These are phyloP conservation scores for Punctoribates punctum DNA, from an alignment of 2,888 invertebrate species.

Conservation along the genomic window DNA sequence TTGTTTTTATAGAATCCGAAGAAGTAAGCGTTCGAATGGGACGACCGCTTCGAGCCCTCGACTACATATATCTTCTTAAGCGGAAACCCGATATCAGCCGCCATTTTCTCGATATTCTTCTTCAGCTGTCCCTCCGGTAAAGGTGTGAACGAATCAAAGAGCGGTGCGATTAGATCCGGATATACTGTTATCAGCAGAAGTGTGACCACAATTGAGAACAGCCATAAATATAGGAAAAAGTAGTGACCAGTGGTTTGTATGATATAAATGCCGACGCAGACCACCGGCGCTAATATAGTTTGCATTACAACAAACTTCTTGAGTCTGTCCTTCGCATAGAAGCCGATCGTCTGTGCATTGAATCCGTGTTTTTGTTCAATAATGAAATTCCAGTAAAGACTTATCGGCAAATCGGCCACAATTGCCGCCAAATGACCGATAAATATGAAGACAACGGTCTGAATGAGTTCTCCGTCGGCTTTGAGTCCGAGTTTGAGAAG, in stretches of 20 bases:
- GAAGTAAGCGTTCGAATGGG: conserved; percentile 97
- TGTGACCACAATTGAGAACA: conserved; percentile 75
- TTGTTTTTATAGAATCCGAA: conserved; percentile 96
- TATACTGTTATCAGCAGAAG: conserved; percentile 76
- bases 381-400: conserved; percentile 81
- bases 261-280: conserved; percentile 64
- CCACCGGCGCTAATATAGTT: too few species aligned
- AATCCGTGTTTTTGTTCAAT: conserved; percentile 95
- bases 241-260: conserved; percentile 79
- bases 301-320: conserved; percentile 73
- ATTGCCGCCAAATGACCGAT: conserved; percentile 67
- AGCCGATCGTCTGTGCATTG: conserved; percentile 68
- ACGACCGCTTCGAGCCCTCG: conserved; percentile 91
- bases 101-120: conserved; percentile 78
- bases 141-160: conserved; percentile 96
- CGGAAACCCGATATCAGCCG: conserved; percentile 80
- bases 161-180: conserved; percentile 91
- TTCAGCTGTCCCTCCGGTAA: conserved; percentile 88
- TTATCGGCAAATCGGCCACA: conserved; percentile 72
- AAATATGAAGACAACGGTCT: conserved; percentile 75
- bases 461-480: conserved; percentile 52
- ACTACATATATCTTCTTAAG: conserved; percentile 91
- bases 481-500: conserved; percentile 41
- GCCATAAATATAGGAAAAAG: conserved; percentile 96
- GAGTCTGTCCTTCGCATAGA: conserved; percentile 52